These are phyloP conservation scores for Chondrosia reniformis DNA, from an alignment of 37 sponge, comb jelly and placozoan genomes.

Conservation along the genomic window DNA sequence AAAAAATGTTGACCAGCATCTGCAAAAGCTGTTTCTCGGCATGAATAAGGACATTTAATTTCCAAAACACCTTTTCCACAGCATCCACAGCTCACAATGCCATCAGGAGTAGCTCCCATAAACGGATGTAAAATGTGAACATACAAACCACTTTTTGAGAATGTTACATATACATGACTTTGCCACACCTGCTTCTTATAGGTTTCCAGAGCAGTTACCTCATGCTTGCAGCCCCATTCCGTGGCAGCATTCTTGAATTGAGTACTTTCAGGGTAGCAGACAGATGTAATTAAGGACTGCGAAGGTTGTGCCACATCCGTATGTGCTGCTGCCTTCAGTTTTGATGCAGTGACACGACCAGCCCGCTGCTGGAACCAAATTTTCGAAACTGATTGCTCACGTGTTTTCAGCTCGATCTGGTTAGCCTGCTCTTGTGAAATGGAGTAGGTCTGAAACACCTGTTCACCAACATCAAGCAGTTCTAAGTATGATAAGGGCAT, in stretches of 20 bases:
- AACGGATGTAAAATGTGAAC: slow-evolving; percentile 9
- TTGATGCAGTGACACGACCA: slow-evolving; percentile 55
- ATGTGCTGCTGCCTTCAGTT: slow-evolving; percentile 32
- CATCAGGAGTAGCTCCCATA: slow-evolving; percentile 8
- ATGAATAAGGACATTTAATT: slow-evolving; percentile 16
- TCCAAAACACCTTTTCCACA: slow-evolving; percentile 3
- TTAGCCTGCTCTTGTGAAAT: slow-evolving; percentile 19
- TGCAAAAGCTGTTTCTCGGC: neutral
- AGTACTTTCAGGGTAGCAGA: slow-evolving; percentile 47
- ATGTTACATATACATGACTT: slow-evolving; percentile 14
- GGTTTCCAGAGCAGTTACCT: slow-evolving; percentile 20
- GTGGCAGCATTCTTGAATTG: slow-evolving; percentile 29
- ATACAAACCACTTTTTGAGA: slow-evolving; percentile 5
- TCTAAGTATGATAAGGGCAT: slow-evolving; percentile 28
- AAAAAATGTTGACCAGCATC: neutral
- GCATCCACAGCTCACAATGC: neutral
- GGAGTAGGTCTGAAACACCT: neutral
- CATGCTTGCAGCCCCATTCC: slow-evolving; percentile 52
- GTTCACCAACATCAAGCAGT: slow-evolving; percentile 25
- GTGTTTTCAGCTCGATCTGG: slow-evolving; percentile 25
- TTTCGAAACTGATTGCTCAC: slow-evolving; percentile 22
- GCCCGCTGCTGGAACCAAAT: slow-evolving; percentile 60
- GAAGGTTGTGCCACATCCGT: slow-evolving; percentile 39
- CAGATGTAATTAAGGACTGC: slow-evolving; percentile 28
- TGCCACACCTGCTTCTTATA: neutral